Percentiles rank a stretch among this genome's conserved stretches.
Evolutionary conservation across 2,888 invertebrate species (phyloP).

Genomic region (Choreutis nemorana): DNA sequence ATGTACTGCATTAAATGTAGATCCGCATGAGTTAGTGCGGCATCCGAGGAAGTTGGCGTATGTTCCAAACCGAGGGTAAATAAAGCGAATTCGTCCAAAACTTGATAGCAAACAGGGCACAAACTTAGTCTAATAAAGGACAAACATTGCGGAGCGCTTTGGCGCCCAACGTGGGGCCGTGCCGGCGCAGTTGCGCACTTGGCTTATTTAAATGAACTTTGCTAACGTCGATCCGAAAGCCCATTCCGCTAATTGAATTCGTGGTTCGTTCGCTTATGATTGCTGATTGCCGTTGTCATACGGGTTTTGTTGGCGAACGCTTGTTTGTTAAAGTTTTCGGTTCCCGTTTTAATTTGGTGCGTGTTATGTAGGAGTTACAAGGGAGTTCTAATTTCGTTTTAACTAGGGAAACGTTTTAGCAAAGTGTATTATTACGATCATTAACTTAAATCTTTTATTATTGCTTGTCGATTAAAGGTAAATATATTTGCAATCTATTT

Average conservation of each 20-base stretch:
- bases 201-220: conserved; percentile 52
- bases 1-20: too few species aligned
- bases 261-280: conserved; percentile 27
- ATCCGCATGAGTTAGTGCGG: conserved; percentile 21
- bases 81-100: conserved; percentile 29
- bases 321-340: too few species aligned
- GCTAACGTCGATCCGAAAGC: conserved; percentile 39
- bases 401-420: too few species aligned
- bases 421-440: too few species aligned
- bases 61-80: conserved; percentile 26
- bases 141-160: conserved; percentile 44
- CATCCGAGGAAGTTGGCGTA: conserved; percentile 21
- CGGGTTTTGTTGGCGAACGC: conserved; percentile 25
- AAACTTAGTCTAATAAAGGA: conserved; percentile 52
- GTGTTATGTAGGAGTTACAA: too few species aligned
- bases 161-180: conserved; percentile 19
- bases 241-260: conserved; percentile 51
- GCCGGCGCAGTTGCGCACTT: conserved; percentile 28
- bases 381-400: too few species aligned
- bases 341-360: too few species aligned
- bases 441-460: too few species aligned
- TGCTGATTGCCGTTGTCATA: conserved; percentile 25
- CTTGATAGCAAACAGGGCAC: conserved; percentile 40
- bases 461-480: too few species aligned
- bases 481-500: too few species aligned